phyloP scores from a whole-genome alignment of 2,797 vertebrate species.

The Brachyrhaphis roseni region DNA sequence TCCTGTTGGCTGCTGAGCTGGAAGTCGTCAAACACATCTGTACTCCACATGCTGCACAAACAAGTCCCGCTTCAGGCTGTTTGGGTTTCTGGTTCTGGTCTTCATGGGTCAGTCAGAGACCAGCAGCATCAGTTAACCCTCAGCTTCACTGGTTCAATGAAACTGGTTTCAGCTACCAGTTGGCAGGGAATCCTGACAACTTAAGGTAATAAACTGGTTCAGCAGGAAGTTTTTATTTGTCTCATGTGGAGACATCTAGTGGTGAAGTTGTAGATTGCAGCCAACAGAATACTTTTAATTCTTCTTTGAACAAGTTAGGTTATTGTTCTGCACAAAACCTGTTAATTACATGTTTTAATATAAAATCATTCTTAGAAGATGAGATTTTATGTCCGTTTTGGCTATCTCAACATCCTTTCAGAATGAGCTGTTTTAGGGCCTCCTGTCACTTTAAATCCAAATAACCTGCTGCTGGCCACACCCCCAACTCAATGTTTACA shows the following conservation, averaged over 20 bases:
- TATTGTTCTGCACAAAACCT: too few species aligned
- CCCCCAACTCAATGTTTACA: too few species aligned
- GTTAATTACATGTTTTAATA: too few species aligned
- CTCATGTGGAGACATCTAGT: neutral
- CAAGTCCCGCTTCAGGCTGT: neutral
- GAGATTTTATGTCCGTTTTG: too few species aligned
- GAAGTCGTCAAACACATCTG: constrained; percentile 35
- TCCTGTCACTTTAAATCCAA: too few species aligned
- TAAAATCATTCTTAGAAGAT: too few species aligned
- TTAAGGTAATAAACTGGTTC: neutral
- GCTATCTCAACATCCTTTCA: too few species aligned
- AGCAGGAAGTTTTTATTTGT: neutral
- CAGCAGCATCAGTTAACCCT: neutral
- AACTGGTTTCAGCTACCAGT: neutral
- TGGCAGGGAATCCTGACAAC: neutral
- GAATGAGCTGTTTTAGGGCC: too few species aligned
- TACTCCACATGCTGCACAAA: constrained; percentile 22
- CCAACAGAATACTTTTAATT: too few species aligned
- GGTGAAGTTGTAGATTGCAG: neutral
- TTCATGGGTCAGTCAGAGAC: neutral
- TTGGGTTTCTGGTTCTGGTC: neutral
- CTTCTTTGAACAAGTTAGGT: too few species aligned
- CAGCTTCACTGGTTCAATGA: too few species aligned
- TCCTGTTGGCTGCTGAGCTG: constrained; percentile 28
- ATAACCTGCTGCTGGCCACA: too few species aligned